A percentile compares a stretch with the other conserved stretches of the same genome.
phyloP scores from a whole-genome alignment of 2,888 invertebrate genomes.

The Thysanoteuthis rhombus region DNA sequence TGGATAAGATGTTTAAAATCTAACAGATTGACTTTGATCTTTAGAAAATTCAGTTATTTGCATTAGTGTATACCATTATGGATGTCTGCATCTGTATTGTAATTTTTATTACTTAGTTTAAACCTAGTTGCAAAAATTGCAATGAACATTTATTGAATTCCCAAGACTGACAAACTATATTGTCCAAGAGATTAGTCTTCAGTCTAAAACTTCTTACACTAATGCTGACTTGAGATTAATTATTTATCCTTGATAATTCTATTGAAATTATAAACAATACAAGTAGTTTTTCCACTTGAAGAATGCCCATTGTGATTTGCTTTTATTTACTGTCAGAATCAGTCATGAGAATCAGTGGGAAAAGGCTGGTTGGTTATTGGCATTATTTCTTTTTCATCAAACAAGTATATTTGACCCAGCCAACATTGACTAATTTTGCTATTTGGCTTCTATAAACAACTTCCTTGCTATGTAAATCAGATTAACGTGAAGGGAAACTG shows the following conservation, averaged over 20 bases:
- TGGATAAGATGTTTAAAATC: too few species aligned
- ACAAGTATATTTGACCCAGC: neutral
- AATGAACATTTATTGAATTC: too few species aligned
- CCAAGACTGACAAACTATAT: too few species aligned
- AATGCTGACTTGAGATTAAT: neutral
- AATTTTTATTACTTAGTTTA: too few species aligned
- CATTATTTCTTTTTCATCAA: neutral
- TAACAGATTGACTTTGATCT: too few species aligned
- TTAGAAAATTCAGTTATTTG: too few species aligned
- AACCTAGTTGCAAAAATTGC: too few species aligned
- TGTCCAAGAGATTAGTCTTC: neutral
- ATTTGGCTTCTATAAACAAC: neutral
- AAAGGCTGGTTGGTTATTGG: too few species aligned
- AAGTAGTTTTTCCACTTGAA: neutral
- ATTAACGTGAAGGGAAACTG: neutral
- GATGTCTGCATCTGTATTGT: too few species aligned
- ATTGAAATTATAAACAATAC: neutral
- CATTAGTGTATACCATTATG: too few species aligned
- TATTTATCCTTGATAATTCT: neutral
- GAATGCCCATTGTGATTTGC: neutral
- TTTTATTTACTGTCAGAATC: too few species aligned
- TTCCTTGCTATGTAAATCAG: neutral
- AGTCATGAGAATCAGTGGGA: too few species aligned
- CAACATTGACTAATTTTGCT: neutral
- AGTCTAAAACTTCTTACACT: neutral